Evolutionary conservation across 2,888 invertebrate genomes (phyloP).

Genomic region (Eudemis profundana): DNA sequence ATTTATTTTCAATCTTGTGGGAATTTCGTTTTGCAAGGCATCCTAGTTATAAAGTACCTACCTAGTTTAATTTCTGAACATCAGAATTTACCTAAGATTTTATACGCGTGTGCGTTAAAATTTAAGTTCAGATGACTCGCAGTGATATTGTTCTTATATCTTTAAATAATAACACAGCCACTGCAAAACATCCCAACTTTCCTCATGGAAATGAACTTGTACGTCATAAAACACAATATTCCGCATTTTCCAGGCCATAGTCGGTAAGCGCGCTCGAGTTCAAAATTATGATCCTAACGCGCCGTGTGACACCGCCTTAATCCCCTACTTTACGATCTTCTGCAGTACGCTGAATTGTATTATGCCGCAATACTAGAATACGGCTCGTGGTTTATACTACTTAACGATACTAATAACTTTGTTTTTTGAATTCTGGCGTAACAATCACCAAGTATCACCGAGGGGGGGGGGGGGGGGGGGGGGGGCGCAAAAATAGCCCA

Average conservation of each 20-base stretch:
- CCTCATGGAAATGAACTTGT: not conserved
- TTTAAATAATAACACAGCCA: not conserved
- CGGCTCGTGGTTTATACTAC: not conserved
- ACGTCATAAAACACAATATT: slow-evolving; percentile 23
- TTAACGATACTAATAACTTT: too few species aligned
- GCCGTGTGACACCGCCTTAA: slow-evolving; percentile 62
- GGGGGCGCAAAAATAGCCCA: too few species aligned
- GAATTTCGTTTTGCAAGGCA: not conserved
- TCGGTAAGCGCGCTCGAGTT: slow-evolving; percentile 22
- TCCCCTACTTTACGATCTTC: slow-evolving; percentile 59
- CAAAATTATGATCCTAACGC: slow-evolving; percentile 59
- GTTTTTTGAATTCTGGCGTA: too few species aligned
- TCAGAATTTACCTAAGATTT: not conserved
- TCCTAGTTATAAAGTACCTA: not conserved
- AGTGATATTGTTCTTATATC: too few species aligned
- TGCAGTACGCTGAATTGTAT: slow-evolving; percentile 50
- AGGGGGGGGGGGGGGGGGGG: too few species aligned
- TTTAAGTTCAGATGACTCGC: too few species aligned
- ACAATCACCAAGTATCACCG: not conserved
- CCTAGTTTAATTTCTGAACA: too few species aligned
- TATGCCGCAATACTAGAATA: slow-evolving; percentile 4
- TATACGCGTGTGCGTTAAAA: too few species aligned
- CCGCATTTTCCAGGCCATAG: slow-evolving; percentile 15
- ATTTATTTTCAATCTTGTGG: slow-evolving; percentile 25
- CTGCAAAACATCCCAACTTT: not conserved